Percentiles rank a stretch among this genome's conserved stretches.
phyloP scores from a whole-genome alignment of 2,113 vertebrate genomes.

The Columbina picui region DNA sequence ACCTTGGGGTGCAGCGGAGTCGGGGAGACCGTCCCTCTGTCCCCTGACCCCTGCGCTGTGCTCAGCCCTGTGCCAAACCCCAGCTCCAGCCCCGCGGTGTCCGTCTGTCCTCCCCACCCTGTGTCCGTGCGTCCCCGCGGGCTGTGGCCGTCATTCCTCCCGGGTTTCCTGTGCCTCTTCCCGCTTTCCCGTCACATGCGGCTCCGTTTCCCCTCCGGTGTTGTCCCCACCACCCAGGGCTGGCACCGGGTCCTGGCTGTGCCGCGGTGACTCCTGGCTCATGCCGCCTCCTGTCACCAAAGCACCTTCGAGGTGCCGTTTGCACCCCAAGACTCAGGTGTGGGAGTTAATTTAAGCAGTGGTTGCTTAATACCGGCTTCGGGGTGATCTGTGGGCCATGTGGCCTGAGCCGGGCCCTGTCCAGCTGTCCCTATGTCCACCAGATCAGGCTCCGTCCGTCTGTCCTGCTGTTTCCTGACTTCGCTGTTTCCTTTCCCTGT shows the following conservation, averaged over 20 bases:
- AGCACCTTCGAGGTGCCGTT: background rate
- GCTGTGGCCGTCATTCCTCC: background rate
- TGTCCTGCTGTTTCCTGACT: conserved; percentile 11
- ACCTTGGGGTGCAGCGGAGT: rapidly evolving
- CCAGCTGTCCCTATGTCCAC: background rate
- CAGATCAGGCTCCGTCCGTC: background rate
- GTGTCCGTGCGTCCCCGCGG: rapidly evolving
- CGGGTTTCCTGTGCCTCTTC: background rate
- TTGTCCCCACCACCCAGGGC: background rate
- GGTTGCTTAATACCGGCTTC: rapidly evolving
- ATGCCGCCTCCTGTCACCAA: background rate
- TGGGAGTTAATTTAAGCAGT: background rate
- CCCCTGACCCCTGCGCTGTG: background rate
- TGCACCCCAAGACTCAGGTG: background rate
- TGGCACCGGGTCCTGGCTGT: rapidly evolving
- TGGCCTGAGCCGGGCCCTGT: background rate
- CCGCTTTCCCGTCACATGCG: rapidly evolving
- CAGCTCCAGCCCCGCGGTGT: background rate
- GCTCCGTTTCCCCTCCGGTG: background rate
- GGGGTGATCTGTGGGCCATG: background rate
- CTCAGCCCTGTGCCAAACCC: no score
- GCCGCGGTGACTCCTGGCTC: background rate
- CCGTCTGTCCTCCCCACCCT: background rate
- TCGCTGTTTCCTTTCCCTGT: background rate
- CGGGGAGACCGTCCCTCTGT: rapidly evolving